These are phyloP conservation scores for Hetaerina titia DNA, from an alignment of 2,888 invertebrate genomes.

Conservation along the genomic window DNA sequence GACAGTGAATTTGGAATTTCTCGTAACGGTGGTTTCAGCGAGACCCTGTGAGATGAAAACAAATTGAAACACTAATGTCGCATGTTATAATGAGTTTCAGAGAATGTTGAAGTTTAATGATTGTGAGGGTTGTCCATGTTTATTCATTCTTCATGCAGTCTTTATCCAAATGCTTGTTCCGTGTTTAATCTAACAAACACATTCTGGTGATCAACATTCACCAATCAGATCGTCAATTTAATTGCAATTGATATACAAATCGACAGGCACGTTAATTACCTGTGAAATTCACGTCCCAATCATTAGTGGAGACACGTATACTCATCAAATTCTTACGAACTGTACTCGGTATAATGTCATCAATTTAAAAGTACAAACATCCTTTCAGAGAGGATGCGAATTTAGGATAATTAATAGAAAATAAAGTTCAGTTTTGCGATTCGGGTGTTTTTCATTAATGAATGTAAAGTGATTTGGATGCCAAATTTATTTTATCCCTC, in stretches of 20 bases:
- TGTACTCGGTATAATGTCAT: background rate
- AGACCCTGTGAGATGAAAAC: background rate
- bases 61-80: background rate
- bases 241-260: background rate
- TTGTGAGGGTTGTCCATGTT: background rate
- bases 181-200: background rate
- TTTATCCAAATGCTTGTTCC: background rate
- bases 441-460: background rate
- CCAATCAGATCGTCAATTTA: background rate
- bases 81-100: background rate
- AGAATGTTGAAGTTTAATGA: background rate
- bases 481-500: background rate
- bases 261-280: background rate
- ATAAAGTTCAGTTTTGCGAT: background rate
- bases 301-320: background rate
- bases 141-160: background rate
- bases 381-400: background rate
- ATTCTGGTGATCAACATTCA: background rate
- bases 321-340: background rate
- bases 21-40: background rate
- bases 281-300: background rate
- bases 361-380: background rate
- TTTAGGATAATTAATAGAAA: background rate
- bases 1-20: background rate
- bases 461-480: background rate